These are phyloP conservation scores for Hemithea aestivaria DNA, from an alignment of 2,888 invertebrate genomes.

Conservation along the genomic window DNA sequence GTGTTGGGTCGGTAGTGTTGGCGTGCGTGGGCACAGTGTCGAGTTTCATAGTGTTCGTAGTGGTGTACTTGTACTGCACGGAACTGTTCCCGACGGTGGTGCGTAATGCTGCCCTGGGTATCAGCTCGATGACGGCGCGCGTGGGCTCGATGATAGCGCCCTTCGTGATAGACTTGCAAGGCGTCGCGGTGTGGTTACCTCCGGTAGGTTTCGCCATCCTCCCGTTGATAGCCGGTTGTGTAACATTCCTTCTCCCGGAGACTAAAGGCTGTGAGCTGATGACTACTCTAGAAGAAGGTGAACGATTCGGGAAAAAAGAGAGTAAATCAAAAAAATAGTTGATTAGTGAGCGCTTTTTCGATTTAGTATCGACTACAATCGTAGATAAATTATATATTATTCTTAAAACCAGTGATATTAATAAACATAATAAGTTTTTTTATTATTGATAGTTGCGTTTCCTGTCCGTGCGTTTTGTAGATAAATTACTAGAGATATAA, in stretches of 20 bases:
- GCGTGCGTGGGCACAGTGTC: constrained; percentile 88
- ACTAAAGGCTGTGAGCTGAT: constrained; percentile 87
- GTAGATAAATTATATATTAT: too few species aligned
- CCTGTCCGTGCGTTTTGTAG: too few species aligned
- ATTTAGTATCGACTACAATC: too few species aligned
- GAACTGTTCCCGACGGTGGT: constrained; percentile 94
- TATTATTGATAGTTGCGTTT: too few species aligned
- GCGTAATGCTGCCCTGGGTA: constrained; percentile 90
- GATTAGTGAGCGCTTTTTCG: too few species aligned
- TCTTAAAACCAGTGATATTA: too few species aligned
- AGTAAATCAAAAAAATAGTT: background rate
- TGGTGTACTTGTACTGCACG: constrained; percentile 91
- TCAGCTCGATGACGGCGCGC: constrained; percentile 93
- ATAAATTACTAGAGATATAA: too few species aligned
- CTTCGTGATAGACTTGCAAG: constrained; percentile 82
- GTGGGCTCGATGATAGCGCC: constrained; percentile 93
- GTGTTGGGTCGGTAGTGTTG: constrained; percentile 73
- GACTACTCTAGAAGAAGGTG: constrained; percentile 89
- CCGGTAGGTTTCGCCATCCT: constrained; percentile 84
- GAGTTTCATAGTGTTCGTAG: constrained; percentile 90
- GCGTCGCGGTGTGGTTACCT: constrained; percentile 79
- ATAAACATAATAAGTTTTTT: too few species aligned
- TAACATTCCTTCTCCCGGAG: constrained; percentile 85
- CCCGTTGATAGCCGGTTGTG: constrained; percentile 78
- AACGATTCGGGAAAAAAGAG: constrained; percentile 68